A percentile compares a stretch with the other conserved stretches of the same genome.
These are phyloP conservation scores for Galerucella pusilla DNA, from an alignment of 2,888 invertebrate species.

Conservation along the genomic window DNA sequence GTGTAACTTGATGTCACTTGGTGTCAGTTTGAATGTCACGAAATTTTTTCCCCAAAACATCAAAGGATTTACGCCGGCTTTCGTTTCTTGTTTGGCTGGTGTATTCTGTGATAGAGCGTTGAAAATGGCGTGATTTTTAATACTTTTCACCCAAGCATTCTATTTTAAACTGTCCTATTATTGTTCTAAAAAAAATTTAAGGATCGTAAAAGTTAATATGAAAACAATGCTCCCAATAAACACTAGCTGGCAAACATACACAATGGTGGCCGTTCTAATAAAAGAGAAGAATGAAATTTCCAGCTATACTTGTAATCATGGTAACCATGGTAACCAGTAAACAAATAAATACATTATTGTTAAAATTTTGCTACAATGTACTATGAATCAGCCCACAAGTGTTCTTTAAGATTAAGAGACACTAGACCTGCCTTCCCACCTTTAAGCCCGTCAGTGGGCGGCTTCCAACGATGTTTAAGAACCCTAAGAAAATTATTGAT, in stretches of 20 bases:
- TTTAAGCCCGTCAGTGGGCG: constrained; percentile 5
- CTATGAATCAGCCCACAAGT: background rate
- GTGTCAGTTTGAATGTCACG: too few species aligned
- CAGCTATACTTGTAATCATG: background rate
- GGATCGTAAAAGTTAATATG: too few species aligned
- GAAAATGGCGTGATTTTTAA: too few species aligned
- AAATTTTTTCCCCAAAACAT: too few species aligned
- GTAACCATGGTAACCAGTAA: constrained; percentile 2
- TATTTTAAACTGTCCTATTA: too few species aligned
- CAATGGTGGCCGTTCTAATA: background rate
- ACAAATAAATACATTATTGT: background rate
- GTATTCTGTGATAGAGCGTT: too few species aligned
- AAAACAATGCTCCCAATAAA: too few species aligned
- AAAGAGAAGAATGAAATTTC: background rate
- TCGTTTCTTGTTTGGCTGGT: too few species aligned
- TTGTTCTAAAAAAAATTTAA: too few species aligned
- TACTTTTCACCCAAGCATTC: too few species aligned
- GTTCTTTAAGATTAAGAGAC: constrained; percentile 1
- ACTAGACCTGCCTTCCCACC: background rate
- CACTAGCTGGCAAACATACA: background rate
- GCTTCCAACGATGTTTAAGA: constrained; percentile 2
- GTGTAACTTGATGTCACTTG: too few species aligned
- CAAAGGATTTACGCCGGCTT: too few species aligned
- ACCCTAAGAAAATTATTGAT: constrained; percentile 3
- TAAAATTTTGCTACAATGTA: background rate